Percentiles rank a stretch among this genome's conserved stretches.
Evolutionary conservation across 2,113 vertebrate genomes (phyloP).

Genomic region (Equus przewalskii): DNA sequence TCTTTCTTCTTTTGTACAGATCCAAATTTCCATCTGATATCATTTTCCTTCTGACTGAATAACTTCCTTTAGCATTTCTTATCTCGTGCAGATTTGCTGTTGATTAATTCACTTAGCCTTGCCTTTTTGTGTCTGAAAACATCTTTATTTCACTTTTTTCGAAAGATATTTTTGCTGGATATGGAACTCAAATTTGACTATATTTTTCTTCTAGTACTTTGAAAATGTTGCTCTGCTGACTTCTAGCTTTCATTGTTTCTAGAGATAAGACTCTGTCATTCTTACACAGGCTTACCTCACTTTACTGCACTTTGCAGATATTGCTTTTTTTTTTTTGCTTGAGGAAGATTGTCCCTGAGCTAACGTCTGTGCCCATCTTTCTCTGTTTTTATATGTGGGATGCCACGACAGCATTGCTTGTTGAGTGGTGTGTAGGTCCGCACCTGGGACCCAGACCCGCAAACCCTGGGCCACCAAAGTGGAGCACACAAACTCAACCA

Average conservation of each 20-base stretch:
- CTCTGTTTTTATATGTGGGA: too few species aligned
- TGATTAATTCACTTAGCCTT: background rate
- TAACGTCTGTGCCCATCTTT: too few species aligned
- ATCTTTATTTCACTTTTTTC: background rate
- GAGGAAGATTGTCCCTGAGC: too few species aligned
- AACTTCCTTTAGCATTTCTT: background rate
- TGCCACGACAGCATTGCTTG: too few species aligned
- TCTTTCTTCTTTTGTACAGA: background rate
- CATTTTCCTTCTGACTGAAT: constrained; percentile 11
- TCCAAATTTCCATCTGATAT: background rate
- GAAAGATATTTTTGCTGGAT: background rate
- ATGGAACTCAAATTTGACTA: background rate
- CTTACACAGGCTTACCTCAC: background rate
- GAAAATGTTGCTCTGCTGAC: background rate
- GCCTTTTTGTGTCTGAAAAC: background rate
- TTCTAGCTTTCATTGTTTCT: background rate
- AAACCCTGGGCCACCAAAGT: too few species aligned
- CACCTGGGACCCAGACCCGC: too few species aligned
- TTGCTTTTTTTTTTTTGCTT: too few species aligned
- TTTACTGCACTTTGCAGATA: too few species aligned
- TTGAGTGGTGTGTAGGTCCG: too few species aligned
- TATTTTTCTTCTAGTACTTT: background rate
- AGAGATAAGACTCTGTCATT: background rate
- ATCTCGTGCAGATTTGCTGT: background rate
- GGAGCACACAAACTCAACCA: too few species aligned